Percentiles rank a stretch among this genome's conserved stretches.
Conservation (phyloP, 2,888 invertebrate genomes). For the Lasioglossum pauxillum region DNA sequence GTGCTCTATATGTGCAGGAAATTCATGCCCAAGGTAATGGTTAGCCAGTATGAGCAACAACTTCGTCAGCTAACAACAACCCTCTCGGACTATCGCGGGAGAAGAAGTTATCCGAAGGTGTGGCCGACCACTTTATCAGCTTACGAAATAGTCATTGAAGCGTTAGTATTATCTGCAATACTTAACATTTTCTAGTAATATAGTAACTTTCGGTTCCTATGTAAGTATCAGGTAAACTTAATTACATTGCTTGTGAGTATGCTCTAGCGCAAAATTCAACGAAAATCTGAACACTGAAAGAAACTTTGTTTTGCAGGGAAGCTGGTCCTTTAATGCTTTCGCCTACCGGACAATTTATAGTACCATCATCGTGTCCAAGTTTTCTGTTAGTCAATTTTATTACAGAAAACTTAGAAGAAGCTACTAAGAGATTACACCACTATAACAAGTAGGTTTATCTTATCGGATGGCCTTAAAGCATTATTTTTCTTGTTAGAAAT, state of each 20-base stretch:
- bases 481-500: conserved; percentile 9
- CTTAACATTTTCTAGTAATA: conserved; percentile 28
- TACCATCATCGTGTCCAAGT: conserved; percentile 96
- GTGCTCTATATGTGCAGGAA: conserved; percentile 88
- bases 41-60: conserved; percentile 93
- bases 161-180: conserved; percentile 87
- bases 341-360: conserved; percentile 96
- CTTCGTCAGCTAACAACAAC: conserved; percentile 93
- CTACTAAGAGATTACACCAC: conserved; percentile 89
- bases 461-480: not conserved
- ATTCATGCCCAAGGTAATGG: conserved; percentile 96
- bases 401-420: conserved; percentile 90
- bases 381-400: conserved; percentile 94
- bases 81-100: conserved; percentile 90
- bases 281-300: not conserved
- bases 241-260: conserved; percentile 25
- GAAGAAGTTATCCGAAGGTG: conserved; percentile 88
- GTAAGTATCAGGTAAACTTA: conserved; percentile 33
- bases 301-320: conserved; percentile 87
- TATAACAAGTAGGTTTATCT: conserved; percentile 89
- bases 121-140: conserved; percentile 91
- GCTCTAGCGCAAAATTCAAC: not conserved
- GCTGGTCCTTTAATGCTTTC: conserved; percentile 97
- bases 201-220: conserved; percentile 19
- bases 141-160: conserved; percentile 94